Evolutionary conservation across 2,888 invertebrate genomes (phyloP).

Genomic region (Therioaphis trifolii): DNA sequence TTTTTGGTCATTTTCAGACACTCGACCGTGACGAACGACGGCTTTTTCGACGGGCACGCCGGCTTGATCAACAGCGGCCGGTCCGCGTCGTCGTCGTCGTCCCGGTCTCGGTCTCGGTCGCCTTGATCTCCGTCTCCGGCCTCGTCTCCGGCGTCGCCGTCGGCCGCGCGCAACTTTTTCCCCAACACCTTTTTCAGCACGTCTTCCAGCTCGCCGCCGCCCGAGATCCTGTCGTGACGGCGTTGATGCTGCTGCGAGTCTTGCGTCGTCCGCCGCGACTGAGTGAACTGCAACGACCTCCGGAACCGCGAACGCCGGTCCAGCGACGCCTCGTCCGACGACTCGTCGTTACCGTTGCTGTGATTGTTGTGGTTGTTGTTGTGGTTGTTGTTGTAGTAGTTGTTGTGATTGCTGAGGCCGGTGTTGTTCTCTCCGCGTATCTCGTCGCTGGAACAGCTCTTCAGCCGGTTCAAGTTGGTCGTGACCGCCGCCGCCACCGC

Average conservation of each 20-base stretch:
- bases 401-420: no score
- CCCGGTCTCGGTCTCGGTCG: constrained; percentile 2
- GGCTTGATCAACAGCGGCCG: constrained; percentile 65
- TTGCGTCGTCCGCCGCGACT: no score
- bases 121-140: not conserved
- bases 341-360: constrained; percentile 64
- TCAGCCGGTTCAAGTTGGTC: constrained; percentile 28
- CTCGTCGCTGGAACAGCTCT: constrained; percentile 69
- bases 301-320: constrained; percentile 75
- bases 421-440: constrained; percentile 66
- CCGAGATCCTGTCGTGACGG: not conserved
- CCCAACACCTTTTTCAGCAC: constrained; percentile 64
- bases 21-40: constrained; percentile 74
- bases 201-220: constrained; percentile 63
- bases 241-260: not conserved
- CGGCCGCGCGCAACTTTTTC: constrained; percentile 15
- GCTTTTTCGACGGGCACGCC: constrained; percentile 54
- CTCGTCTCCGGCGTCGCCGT: constrained; percentile 28
- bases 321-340: constrained; percentile 69
- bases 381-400: no score
- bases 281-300: constrained; percentile 78
- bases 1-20: constrained; percentile 74
- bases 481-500: not conserved
- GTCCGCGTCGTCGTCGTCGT: constrained; percentile 13
- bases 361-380: no score